A percentile compares a stretch with the other conserved stretches of the same genome.
Conservation (phyloP, 2,888 invertebrate genomes). For the Tetranychus truncatus region DNA sequence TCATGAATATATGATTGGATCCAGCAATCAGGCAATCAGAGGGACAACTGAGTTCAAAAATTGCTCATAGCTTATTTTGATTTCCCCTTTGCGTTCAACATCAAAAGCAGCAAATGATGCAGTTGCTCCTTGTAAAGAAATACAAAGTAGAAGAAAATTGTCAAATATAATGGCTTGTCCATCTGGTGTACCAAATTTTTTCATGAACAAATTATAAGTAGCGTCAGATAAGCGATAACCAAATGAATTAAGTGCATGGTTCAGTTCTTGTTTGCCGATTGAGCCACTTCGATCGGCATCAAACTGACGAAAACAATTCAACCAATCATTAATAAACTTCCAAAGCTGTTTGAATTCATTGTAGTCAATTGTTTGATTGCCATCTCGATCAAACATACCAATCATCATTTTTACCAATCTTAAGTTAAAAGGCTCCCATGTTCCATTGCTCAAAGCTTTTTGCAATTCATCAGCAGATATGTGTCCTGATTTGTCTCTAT, state of each 20-base stretch:
- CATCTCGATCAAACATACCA: conserved; percentile 56
- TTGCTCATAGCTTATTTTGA: conserved; percentile 4
- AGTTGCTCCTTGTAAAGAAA: conserved; percentile 60
- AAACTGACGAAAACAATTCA: conserved; percentile 70
- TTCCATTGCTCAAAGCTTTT: conserved; percentile 14
- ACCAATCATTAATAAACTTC: conserved; percentile 97
- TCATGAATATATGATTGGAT: no score
- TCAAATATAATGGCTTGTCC: conserved; percentile 85
- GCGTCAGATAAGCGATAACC: conserved; percentile 58
- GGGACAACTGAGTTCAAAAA: background rate
- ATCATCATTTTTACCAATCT: conserved; percentile 14
- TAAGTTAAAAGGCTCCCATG: conserved; percentile 12
- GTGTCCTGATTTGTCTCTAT: conserved; percentile 6
- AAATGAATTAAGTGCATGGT: conserved; percentile 67
- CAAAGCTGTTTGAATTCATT: conserved; percentile 85
- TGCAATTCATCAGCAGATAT: conserved; percentile 15
- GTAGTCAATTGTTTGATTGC: conserved; percentile 61
- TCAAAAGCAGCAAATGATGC: background rate
- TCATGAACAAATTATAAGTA: conserved; percentile 56
- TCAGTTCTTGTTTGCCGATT: conserved; percentile 73
- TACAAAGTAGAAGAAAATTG: conserved; percentile 91
- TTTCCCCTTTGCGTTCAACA: conserved; percentile 4
- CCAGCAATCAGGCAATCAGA: background rate
- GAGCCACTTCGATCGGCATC: conserved; percentile 64
- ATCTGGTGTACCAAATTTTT: conserved; percentile 47